Conservation (phyloP, 2,888 invertebrate species). For the Synanthedon formicaeformis region DNA sequence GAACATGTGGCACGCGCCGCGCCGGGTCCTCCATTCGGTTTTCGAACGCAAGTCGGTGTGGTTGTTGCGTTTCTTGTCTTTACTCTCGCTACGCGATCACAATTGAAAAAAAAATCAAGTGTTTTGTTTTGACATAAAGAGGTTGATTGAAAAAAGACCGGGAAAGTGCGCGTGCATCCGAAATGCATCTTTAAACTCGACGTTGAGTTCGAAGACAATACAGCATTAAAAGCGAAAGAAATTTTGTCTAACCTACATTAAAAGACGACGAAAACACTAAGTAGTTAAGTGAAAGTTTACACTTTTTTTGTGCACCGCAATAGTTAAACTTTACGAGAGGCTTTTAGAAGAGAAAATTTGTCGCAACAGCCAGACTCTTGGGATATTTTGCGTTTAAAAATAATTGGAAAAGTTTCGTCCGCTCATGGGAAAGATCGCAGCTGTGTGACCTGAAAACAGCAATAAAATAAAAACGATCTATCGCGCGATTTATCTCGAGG, state of each 20-base stretch:
- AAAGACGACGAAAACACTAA: constrained; percentile 35
- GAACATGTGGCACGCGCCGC: constrained; percentile 64
- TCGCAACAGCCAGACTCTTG: constrained; percentile 14
- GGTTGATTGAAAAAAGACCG: neutral
- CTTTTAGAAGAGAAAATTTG: constrained; percentile 22
- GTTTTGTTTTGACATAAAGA: neutral
- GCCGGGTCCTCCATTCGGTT: constrained; percentile 45
- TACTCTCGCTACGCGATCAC: constrained; percentile 42
- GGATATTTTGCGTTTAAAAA: constrained; percentile 31
- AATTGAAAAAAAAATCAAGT: constrained; percentile 22
- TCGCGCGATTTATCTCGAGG: constrained; percentile 38
- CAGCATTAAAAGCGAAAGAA: constrained; percentile 38
- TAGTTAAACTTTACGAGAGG: constrained; percentile 28
- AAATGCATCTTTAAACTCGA: constrained; percentile 7
- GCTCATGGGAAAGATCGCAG: constrained; percentile 48
- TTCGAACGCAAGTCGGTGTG: constrained; percentile 38
- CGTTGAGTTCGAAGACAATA: constrained; percentile 22
- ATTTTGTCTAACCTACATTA: constrained; percentile 45
- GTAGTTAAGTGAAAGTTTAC: constrained; percentile 55
- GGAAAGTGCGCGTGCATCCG: neutral
- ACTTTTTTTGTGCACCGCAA: constrained; percentile 29
- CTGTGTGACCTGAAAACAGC: constrained; percentile 52
- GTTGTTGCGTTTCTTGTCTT: constrained; percentile 30
- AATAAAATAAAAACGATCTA: constrained; percentile 56
- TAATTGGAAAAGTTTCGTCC: constrained; percentile 54